Evolutionary conservation across 2,888 invertebrate genomes (phyloP).

Genomic region (Caenorhabditis macrosperma): DNA sequence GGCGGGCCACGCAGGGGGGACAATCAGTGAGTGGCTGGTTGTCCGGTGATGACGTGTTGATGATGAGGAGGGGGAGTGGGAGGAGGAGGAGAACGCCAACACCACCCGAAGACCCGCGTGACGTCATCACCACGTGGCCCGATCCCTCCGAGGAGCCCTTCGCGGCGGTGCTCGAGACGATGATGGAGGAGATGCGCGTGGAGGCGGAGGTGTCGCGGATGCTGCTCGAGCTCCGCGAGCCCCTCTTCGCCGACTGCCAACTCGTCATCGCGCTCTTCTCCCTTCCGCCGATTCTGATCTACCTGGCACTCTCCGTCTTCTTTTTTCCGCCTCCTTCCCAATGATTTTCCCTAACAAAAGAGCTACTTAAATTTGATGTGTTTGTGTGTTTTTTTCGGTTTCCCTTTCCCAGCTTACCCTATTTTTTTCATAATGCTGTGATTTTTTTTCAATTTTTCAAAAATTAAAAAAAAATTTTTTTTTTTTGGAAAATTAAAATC

Average conservation of each 20-base stretch:
- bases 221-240: conserved; percentile 18
- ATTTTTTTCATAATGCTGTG: too few relatives aligned
- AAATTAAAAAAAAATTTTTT: too few relatives aligned
- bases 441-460: too few relatives aligned
- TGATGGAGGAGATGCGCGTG: conserved; percentile 39
- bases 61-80: not conserved
- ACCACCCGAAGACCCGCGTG: conserved; percentile 24
- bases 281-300: conserved; percentile 51
- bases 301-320: conserved; percentile 28
- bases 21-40: conserved; percentile 46
- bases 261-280: conserved; percentile 54
- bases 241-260: conserved; percentile 33
- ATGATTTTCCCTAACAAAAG: too few relatives aligned
- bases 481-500: too few relatives aligned
- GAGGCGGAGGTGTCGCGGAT: conserved; percentile 25
- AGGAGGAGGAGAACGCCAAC: conserved; percentile 21
- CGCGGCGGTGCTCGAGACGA: conserved; percentile 7
- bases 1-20: conserved; percentile 63
- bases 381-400: too few relatives aligned
- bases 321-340: not conserved
- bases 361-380: too few relatives aligned
- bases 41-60: conserved; percentile 42
- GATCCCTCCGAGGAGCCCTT: conserved; percentile 6
- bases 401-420: too few relatives aligned
- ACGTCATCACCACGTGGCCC: conserved; percentile 47